Conservation (phyloP, 2,113 vertebrate genomes). For the Aegypius monachus region DNA sequence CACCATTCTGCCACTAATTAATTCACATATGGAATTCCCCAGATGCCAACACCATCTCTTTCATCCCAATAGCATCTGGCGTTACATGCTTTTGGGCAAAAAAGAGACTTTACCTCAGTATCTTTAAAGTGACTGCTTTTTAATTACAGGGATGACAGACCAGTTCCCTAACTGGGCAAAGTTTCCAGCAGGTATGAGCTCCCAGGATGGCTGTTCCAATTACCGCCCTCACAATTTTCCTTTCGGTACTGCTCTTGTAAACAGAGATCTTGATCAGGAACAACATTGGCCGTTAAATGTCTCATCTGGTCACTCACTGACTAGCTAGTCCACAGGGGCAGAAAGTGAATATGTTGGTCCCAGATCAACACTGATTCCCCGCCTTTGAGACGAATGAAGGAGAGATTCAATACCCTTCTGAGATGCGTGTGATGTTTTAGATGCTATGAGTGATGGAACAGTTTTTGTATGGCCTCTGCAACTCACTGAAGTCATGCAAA, state of each 20-base stretch:
- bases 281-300: rapidly evolving
- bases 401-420: not conserved
- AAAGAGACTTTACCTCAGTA: not conserved
- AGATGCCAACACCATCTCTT: not conserved
- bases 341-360: not conserved
- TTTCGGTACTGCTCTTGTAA: not conserved
- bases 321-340: not conserved
- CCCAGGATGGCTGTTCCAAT: not conserved
- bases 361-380: not conserved
- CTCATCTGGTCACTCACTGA: not conserved
- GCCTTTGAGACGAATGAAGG: not conserved
- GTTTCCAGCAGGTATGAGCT: not conserved
- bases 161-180: not conserved
- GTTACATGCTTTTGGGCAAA: not conserved
- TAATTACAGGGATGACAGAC: not conserved
- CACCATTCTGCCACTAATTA: not conserved
- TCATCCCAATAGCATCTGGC: not conserved
- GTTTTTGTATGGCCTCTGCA: not conserved
- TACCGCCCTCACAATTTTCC: not conserved
- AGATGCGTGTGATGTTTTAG: not conserved
- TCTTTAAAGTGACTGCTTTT: not conserved
- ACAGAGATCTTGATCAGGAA: not conserved
- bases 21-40: not conserved
- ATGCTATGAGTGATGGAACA: not conserved
- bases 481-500: not conserved